Base-by-base conservation (phyloP, 2,113 vertebrate species). In the Eurypyga helias region DNA sequence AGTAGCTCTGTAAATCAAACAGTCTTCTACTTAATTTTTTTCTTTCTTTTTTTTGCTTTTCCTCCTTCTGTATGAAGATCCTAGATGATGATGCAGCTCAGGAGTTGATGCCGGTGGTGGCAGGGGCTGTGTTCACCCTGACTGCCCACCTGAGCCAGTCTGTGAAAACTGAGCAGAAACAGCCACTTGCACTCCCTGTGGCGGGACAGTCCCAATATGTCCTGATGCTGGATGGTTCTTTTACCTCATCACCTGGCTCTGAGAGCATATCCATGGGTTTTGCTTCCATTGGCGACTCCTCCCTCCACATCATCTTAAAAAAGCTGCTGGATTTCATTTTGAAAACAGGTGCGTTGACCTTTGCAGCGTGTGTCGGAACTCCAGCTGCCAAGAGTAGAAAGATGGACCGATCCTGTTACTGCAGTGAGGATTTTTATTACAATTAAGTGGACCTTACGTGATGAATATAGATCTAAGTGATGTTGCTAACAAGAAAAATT, bases 281-380 rank as follows among this genome's bases (percentile, higher is more conserved):
- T 82, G 98, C 99, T 65, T 99, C 99, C 45, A 98, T 99, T 36
- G 99, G 99, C 70, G 99, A 99, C 96, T 99, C 99, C 4, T 99
- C 99, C 11, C 99, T 99, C 46, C 99, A 99, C 90, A 98, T 99
- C 92, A 99, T 99, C 87, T 97, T 99, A 87, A 99, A 98, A 95
- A 99, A 99, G 76, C 98, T 99, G 52, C 98, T 99, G 95, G 99
- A 99, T 97, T 99, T 99, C 96, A 99, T 99, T 97, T 98, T 99
- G 90, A 99, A 99, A 95, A 99, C 99, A 95, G 99, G 99, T 99
- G 33, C 79, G 98, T 95, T 69, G 71, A 52, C n/a, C 29, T 77
- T 48, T 38, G 4, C 19, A 33, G 17, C 19, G 7, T n/a, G 8
- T 4, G 1, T 46, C 24, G 12, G 29, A 83, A 79, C 90, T 89